Base-by-base conservation (phyloP, 2,888 invertebrate species). In the Keiferia lycopersicella region DNA sequence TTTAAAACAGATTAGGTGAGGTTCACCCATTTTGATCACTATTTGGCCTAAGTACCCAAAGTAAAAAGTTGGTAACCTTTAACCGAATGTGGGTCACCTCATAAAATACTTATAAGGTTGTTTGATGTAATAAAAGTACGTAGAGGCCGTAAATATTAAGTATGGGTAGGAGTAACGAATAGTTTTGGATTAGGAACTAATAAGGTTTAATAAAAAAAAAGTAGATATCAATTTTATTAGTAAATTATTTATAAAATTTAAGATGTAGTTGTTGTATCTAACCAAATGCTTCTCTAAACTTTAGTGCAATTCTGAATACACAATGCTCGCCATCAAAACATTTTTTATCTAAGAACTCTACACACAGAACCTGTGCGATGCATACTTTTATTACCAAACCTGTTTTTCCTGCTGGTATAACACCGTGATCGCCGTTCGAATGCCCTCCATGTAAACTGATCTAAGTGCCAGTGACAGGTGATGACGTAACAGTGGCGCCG, bases 11-110 rank as follows among this genome's bases (percentile, higher is more conserved):
- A 22, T 53, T 53, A 53, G 22, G n/a, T 6, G 45, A 45, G 12
- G 22, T 26, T 22, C 16, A 50, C 20, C 2, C 14, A 12, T 53
- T 0, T 14, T 22, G 4, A 3, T 53, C 22, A 22, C 22, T 12
- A 22, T 53, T 50, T 34, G 14, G 34, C 26, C 57, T 57, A 34
- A 57, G 57, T 57, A 57, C 57, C 30, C 22, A 26, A 20, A 22
- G 61, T 62, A 58, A 65, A 65, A 65, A 65, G 59, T 65, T 51
- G 51, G 62, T 65, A 63, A 63, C 65, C 65, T 65, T 57, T 65
- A 63, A 16, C 59, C 14, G 34, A 56, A 65, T 65, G 65, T 65
- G 16, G 65, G 65, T 63, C 63, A 61, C 53, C 56, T 61, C 56
- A 63, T 62, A 62, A 62, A 53, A 45, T 64, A 38, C 61, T 45